A percentile compares a stretch with the other conserved stretches of the same genome.
Conservation (phyloP, 1,140 invertebrate species). For the Colletes gigas region DNA sequence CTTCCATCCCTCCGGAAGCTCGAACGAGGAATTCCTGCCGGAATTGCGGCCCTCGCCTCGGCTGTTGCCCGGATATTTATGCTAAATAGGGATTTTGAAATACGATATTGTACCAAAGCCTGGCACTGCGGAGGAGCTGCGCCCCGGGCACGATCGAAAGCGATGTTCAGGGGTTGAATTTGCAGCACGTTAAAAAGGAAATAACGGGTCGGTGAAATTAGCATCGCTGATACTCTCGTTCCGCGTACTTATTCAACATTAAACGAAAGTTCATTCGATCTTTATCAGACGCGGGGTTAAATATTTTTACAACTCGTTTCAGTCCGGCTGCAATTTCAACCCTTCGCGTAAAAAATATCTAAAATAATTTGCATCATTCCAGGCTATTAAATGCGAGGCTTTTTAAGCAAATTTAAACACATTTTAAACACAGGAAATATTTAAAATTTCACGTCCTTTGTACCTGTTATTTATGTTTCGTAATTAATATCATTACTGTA, state of each 20-base stretch:
- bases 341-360: no score
- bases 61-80: constrained; percentile 72
- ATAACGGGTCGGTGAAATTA: constrained; percentile 7
- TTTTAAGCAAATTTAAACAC: no score
- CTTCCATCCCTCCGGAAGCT: constrained; percentile 21
- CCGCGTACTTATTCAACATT: background rate
- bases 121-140: background rate
- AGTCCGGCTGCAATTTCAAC: no score
- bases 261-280: background rate
- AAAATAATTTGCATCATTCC: no score
- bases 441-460: no score
- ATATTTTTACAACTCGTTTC: no score
- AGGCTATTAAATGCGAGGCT: no score
- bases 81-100: constrained; percentile 77
- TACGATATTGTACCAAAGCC: constrained; percentile 67
- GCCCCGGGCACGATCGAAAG: constrained; percentile 7
- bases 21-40: constrained; percentile 36
- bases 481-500: no score
- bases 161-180: constrained; percentile 8
- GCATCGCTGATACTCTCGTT: constrained; percentile 4
- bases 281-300: background rate
- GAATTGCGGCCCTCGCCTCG: constrained; percentile 57
- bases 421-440: no score
- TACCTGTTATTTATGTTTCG: no score
- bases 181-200: constrained; percentile 6